Percentiles rank a stretch among this genome's conserved stretches.
phyloP scores from a whole-genome alignment of 1,140 invertebrate species.

The Eupeodes corollae region DNA sequence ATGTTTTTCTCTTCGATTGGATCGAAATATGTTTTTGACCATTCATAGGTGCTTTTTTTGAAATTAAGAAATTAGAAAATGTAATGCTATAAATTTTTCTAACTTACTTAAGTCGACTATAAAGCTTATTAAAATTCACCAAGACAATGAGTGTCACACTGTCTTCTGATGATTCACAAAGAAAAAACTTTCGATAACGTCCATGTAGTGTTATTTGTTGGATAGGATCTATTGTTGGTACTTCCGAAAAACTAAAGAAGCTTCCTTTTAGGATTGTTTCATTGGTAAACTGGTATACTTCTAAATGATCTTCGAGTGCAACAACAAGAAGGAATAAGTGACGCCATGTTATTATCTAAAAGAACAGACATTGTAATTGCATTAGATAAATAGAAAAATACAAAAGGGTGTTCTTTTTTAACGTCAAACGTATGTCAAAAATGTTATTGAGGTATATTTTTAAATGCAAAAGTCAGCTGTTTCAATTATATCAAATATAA shows the following conservation, averaged over 20 bases:
- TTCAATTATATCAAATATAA: too few species aligned
- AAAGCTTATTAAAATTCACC: conserved; percentile 14
- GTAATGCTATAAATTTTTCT: background rate
- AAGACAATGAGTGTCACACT: conserved; percentile 18
- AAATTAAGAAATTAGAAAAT: background rate
- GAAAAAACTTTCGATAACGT: conserved; percentile 15
- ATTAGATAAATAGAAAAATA: too few species aligned
- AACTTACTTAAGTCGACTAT: conserved; percentile 17
- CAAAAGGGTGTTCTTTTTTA: too few species aligned
- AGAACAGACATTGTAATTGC: background rate
- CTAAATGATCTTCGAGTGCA: conserved; percentile 17
- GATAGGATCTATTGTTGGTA: conserved; percentile 16
- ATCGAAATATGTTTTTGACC: conserved; percentile 29
- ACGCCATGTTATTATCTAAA: conserved; percentile 18
- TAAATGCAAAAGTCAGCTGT: too few species aligned
- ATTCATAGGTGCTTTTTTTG: conserved; percentile 22
- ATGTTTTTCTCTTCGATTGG: conserved; percentile 22
- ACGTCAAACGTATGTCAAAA: too few species aligned
- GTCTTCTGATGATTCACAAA: conserved; percentile 16
- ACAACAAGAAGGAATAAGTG: conserved; percentile 20
- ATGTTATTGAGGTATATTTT: too few species aligned
- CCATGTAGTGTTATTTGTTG: conserved; percentile 22
- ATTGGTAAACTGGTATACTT: conserved; percentile 22
- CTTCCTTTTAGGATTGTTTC: conserved; percentile 9
- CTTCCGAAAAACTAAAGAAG: background rate